Evolutionary conservation across 2,888 invertebrate species (phyloP), one percentile per base, ranked within the genome.

Genomic region (Aleiodes testaceus): DNA sequence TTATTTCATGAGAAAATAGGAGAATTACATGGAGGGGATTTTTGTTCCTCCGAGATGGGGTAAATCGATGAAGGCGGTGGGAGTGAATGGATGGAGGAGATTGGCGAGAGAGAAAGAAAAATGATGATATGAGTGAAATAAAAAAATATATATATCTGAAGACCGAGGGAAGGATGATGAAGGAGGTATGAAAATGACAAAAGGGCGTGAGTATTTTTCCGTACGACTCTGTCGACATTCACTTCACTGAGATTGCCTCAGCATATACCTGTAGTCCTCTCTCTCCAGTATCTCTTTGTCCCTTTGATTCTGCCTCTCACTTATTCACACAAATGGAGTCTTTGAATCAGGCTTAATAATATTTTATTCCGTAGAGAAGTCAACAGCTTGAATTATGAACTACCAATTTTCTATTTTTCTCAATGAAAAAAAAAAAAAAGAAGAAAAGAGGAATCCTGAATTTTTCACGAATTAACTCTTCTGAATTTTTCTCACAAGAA

Each of bases 131-230:
- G 14, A 59, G 9, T 59, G 42, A 18, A 36, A 42, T 11, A 36
- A 42, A 59, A 42, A 11, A 12, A 12, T 18, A 59, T 42, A 16
- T 26, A 26, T 26, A 26, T 26, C 36, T 36, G 16, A 42, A 18
- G 2, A 36, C 7, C 36, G 9, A 9, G 9, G 36, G 6, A 14
- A 9, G 18, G 16, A 42, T 14, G 16, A 59, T 36, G 36, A 9
- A 36, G 36, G 59, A 42, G 16, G 18, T 36, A 59, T 36, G 59
- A 36, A 59, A 59, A 59, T 42, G 36, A 59, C 59, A 59, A 36
- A 59, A 42, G 36, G 59, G 59, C 18, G 59, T 36, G 14, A 59
- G 18, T 36, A 36, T 59, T 59, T 12, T 42, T 18, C 9, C 36
- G 16, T 36, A 59, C 7, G 18, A 42, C 42, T 16, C 59, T 18